Base-by-base conservation (phyloP, 2,113 vertebrate species). In the Eudyptes chrysolophus region DNA sequence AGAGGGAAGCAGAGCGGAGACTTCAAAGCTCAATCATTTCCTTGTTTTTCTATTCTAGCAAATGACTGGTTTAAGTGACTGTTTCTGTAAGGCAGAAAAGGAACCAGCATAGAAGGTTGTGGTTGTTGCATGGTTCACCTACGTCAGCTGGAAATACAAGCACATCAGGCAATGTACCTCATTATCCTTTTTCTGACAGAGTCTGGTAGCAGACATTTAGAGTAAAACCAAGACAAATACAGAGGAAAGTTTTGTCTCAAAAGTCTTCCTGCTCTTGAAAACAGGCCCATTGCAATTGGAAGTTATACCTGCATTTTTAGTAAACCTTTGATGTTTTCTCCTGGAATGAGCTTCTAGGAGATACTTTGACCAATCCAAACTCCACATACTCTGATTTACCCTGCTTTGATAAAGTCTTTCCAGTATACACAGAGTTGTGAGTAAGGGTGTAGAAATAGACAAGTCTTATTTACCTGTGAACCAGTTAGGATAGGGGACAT, bases 401-500 rank as follows among this genome's bases (percentile, higher is more conserved):
- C 8, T 52, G 9, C 34, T 72, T 25, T 14, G 30, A 38, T 60
- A 75, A 84, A 79, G 9, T 11, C 25, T 86, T 52, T 40, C 10
- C 21, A 58, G 49, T 19, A 61, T 38, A 66, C 27, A 25, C 9
- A 15, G 34, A 61, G 32, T 26, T 66, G 20, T 30, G 48, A 62
- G 24, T 38, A 71, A 44, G 44, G 78, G 8, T 6, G 3, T 13
- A 55, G 58, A 86, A 84, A 72, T 2, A 5, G 4, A 60, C 16
- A 88, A 27, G 5, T 16, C n/a, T 69, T 77, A 32, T 60, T 52
- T 65, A 55, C 20, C 26, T 66, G 26, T 30, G 54, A 70, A 62
- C 16, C 0, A 1, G 26, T 38, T 48, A 64, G 18, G 19, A 29
- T 5, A 30, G 10, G 29, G 29, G 11, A 18, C 0, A 61, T 38